Conservation (phyloP, 1,140 invertebrate species). For the Drosophila pandora region DNA sequence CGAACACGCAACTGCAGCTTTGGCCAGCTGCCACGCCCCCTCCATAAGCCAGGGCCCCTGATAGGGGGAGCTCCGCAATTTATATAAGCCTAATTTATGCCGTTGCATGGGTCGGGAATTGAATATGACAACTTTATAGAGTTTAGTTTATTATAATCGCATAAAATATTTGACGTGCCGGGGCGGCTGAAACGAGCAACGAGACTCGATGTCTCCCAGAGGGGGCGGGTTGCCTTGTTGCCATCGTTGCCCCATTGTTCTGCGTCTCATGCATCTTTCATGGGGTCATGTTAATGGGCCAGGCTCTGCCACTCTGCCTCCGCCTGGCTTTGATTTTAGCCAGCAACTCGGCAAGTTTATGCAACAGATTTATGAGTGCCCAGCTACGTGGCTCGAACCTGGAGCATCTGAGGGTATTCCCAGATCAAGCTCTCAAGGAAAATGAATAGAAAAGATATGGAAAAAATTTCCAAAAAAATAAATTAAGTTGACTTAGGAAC, state of each 20-base stretch:
- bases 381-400: constrained; percentile 54
- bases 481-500: background rate
- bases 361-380: constrained; percentile 75
- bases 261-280: constrained; percentile 74
- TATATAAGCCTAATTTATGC: constrained; percentile 78
- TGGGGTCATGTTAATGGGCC: constrained; percentile 64
- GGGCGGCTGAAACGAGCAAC: constrained; percentile 39
- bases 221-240: background rate
- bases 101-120: constrained; percentile 63
- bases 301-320: constrained; percentile 6
- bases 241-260: constrained; percentile 27
- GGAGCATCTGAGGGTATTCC: constrained; percentile 50
- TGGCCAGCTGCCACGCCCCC: background rate
- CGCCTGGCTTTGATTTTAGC: constrained; percentile 31
- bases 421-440: constrained; percentile 24
- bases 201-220: constrained; percentile 10
- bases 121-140: constrained; percentile 79
- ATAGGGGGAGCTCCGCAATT: background rate
- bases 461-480: background rate
- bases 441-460: background rate
- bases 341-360: constrained; percentile 55
- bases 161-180: constrained; percentile 71
- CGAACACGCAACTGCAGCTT: constrained; percentile 48
- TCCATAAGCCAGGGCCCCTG: background rate
- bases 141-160: constrained; percentile 80